Evolutionary conservation across 1,140 invertebrate species (phyloP).

Genomic region (Pogonus chalceus): DNA sequence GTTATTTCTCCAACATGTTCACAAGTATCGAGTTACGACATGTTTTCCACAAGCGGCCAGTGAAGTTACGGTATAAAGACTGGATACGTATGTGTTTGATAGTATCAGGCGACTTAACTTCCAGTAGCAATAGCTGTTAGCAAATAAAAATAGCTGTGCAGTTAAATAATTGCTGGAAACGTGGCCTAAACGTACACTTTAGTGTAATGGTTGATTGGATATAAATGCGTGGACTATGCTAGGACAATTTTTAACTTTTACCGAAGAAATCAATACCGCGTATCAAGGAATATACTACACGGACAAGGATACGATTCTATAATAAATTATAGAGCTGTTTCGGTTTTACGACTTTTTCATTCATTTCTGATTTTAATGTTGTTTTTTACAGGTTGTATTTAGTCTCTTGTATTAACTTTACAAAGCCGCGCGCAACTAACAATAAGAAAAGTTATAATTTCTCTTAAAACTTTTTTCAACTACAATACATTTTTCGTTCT

Average conservation of each 20-base stretch:
- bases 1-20: slow-evolving; percentile 22
- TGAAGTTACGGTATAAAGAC: background rate
- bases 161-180: slow-evolving; percentile 2
- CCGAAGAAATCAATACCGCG: background rate
- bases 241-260: slow-evolving; percentile 5
- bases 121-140: slow-evolving; percentile 28
- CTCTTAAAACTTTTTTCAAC: too few species aligned
- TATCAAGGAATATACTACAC: too few species aligned
- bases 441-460: too few species aligned
- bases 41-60: background rate
- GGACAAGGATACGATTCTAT: too few species aligned
- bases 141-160: slow-evolving; percentile 25
- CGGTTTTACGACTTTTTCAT: too few species aligned
- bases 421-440: too few species aligned
- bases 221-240: slow-evolving; percentile 5
- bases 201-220: slow-evolving; percentile 5
- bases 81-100: slow-evolving; percentile 9
- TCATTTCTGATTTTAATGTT: too few species aligned
- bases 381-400: too few species aligned
- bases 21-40: slow-evolving; percentile 12
- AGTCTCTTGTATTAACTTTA: too few species aligned
- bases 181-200: background rate
- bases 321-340: too few species aligned
- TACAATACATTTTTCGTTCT: too few species aligned
- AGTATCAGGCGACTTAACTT: slow-evolving; percentile 13